phyloP scores from a whole-genome alignment of 2,888 invertebrate genomes.

The Adela reaumurella region DNA sequence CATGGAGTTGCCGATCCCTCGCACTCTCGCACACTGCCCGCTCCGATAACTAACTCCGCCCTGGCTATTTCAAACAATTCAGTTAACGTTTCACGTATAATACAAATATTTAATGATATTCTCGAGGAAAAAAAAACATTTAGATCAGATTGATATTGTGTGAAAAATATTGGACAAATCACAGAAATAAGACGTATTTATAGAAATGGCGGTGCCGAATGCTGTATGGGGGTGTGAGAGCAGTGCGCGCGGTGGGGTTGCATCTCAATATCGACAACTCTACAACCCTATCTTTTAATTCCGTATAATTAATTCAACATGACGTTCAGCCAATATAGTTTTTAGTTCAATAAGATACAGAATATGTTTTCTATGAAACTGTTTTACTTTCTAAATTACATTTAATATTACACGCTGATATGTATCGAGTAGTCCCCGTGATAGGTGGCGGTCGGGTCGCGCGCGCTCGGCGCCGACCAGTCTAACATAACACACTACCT shows the following conservation, averaged over 20 bases:
- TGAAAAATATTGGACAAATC: too few species aligned
- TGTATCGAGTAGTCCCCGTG: conserved; percentile 70
- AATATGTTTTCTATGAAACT: conserved; percentile 58
- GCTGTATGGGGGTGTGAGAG: background rate
- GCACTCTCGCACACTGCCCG: background rate
- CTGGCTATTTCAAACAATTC: too few species aligned
- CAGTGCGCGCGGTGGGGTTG: background rate
- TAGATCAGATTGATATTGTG: too few species aligned
- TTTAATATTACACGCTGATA: conserved; percentile 67
- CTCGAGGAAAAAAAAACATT: too few species aligned
- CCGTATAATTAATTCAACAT: conserved; percentile 26
- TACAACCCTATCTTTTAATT: background rate
- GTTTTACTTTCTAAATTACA: conserved; percentile 50
- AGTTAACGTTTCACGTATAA: too few species aligned
- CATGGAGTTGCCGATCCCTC: background rate
- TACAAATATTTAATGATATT: too few species aligned
- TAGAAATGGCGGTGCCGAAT: too few species aligned
- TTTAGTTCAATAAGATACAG: conserved; percentile 39
- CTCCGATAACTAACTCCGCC: too few species aligned
- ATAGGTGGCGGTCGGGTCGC: conserved; percentile 43
- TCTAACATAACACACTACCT: conserved; percentile 40
- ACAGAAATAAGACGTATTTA: too few species aligned
- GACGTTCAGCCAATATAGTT: conserved; percentile 41
- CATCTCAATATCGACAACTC: background rate
- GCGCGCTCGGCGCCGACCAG: conserved; percentile 13